Percentiles rank a stretch among this genome's conserved stretches.
phyloP scores from a whole-genome alignment of 2,113 vertebrate genomes.

The Danio rerio region GRCz12tu NC_133178.1:28019501-28020000 shows the following conservation, averaged over 20 bases:
- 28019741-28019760: conserved; percentile 18
- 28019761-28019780: conserved; percentile 30
- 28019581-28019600: not conserved
- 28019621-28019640: not conserved
- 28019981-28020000: conserved; percentile 1
- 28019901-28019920: conserved; percentile 25
- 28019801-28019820: conserved; percentile 43
- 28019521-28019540: too few species aligned
- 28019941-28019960: conserved; percentile 42
- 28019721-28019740: conserved; percentile 9
- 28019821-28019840: conserved; percentile 31
- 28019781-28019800: conserved; percentile 35
- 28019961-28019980: conserved; percentile 44
- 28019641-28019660: not conserved
- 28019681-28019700: conserved; percentile 1
- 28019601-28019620: not conserved
- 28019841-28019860: conserved; percentile 53
- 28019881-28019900: conserved; percentile 36
- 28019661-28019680: conserved; percentile 12
- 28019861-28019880: conserved; percentile 34
- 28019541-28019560: not conserved
- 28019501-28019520: too few species aligned
- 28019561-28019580: not conserved
- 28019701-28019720: conserved; percentile 10
- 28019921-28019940: conserved; percentile 12